Evolutionary conservation across 2,113 vertebrate species (phyloP).

Genomic region (Hipposideros armiger): DNA sequence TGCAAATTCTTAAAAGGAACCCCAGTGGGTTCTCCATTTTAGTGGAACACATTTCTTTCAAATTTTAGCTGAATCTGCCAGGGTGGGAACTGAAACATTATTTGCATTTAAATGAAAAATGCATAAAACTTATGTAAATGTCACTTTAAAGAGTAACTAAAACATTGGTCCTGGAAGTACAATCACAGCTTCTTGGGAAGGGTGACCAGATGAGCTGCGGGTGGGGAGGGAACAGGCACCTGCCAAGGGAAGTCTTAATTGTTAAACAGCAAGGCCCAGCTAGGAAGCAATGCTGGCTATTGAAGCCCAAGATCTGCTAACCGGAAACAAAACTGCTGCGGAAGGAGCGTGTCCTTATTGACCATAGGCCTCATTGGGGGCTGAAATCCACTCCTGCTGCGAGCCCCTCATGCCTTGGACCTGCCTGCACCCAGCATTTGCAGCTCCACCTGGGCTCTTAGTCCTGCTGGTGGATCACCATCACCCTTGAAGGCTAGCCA

Average conservation of each 20-base stretch:
- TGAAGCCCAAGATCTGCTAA: neutral
- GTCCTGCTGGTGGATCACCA: too few relatives aligned
- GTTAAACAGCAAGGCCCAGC: too few relatives aligned
- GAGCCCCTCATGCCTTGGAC: too few relatives aligned
- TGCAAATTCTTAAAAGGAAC: conserved; percentile 13
- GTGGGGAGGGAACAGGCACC: neutral
- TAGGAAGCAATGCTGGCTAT: neutral
- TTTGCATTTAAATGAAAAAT: neutral
- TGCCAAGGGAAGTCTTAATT: too few relatives aligned
- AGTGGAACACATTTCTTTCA: neutral
- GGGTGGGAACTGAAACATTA: neutral
- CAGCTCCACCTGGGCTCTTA: neutral
- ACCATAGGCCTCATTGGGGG: neutral
- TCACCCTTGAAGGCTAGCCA: neutral
- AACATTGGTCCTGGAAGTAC: neutral
- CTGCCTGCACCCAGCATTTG: neutral
- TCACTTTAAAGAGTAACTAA: neutral
- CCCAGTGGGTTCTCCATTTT: neutral
- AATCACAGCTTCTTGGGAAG: neutral
- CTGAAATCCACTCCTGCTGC: neutral
- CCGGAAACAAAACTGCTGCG: neutral
- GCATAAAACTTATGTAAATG: neutral
- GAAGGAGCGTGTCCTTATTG: neutral
- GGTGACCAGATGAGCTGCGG: too few relatives aligned
- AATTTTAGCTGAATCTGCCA: neutral